Base-by-base conservation (phyloP, 2,113 vertebrate species). In the Setophaga coronata region DNA sequence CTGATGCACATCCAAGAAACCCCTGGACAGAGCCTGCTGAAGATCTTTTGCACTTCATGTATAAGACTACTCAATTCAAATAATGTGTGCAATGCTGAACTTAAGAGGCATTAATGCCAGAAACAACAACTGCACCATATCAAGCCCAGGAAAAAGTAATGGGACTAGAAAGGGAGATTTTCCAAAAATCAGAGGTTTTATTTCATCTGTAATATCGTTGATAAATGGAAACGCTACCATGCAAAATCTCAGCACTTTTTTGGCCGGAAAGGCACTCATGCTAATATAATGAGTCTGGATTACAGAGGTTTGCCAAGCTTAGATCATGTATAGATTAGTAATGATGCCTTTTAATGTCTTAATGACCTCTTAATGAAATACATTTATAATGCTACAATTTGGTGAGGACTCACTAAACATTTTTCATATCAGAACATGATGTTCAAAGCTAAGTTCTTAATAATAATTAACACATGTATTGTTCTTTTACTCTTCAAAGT, bases 51-150 rank as follows among this genome's bases (percentile, higher is more conserved):
- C 95, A 96, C 95, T 97, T 97, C 93, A 94, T 86, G 93, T 81
- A 92, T 94, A 93, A 96, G 95, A 96, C 71, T 87, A 54, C 64
- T 97, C 95, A 91, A 93, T 79, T 94, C 94, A 90, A 97, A 93
- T 92, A 97, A 96, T 18, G 66, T 91, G 88, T 85, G 54, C 85
- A 81, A 82, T 2, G 26, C 60, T 92, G 92, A 96, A 96, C 79
- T 82, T 78, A 96, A 94, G 85, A 95, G 89, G 51, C 67, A 66
- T 65, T 90, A 93, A 92, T 96, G 95, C 97, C 97, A 97, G 89
- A 94, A 98, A 97, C 50, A 98, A 97, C 95, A 97, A 98, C 89
- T 97, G 96, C 57, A 92, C 56, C 95, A 78, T 65, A 97, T 97
- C 88, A 95, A 96, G 73, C 83, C 76, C 95, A 95, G 74, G 89